Percentiles rank a stretch among this genome's conserved stretches.
Conservation (phyloP, 2,113 vertebrate species). For the Nematolebias whitei region DNA sequence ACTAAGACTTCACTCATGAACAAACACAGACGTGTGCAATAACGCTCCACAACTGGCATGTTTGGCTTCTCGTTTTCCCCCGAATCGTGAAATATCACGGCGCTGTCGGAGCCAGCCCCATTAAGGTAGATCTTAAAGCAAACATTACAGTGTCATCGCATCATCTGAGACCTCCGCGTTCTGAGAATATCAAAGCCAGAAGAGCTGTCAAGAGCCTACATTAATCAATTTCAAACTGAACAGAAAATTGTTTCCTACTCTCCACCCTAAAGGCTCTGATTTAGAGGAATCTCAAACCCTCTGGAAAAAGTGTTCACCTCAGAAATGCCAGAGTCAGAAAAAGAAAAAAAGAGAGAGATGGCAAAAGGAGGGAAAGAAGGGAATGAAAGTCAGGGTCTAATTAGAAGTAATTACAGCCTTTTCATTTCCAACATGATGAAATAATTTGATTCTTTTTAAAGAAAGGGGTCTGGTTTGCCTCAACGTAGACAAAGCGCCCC, state of each 20-base stretch:
- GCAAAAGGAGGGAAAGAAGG: conserved; percentile 51
- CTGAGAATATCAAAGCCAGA: conserved; percentile 86
- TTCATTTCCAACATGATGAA: conserved; percentile 99
- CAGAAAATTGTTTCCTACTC: conserved; percentile 96
- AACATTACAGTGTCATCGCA: conserved; percentile 80
- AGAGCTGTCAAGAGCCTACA: conserved; percentile 89
- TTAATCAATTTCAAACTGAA: conserved; percentile 93
- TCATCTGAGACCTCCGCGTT: conserved; percentile 77
- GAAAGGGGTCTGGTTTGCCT: conserved; percentile 97
- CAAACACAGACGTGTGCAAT: conserved; percentile 51
- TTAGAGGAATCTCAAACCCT: conserved; percentile 89
- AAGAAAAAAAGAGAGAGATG: conserved; percentile 63
- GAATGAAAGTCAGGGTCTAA: conserved; percentile 92
- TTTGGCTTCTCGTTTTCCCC: conserved; percentile 67
- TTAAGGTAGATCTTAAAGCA: conserved; percentile 75
- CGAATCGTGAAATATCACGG: conserved; percentile 61
- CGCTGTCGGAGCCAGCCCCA: conserved; percentile 62
- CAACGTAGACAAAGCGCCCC: conserved; percentile 95
- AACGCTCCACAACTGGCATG: conserved; percentile 55
- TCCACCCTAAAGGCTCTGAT: conserved; percentile 87
- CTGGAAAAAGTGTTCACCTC: conserved; percentile 90
- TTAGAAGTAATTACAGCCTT: conserved; percentile 99
- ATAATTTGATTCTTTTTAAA: conserved; percentile 99
- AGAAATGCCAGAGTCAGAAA: conserved; percentile 77
- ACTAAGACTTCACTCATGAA: conserved; percentile 43